Percentiles rank a stretch among this genome's conserved stretches.
Evolutionary conservation across 2,797 vertebrate species (phyloP).

Genomic region (Micropoecilia bifurca): DNA sequence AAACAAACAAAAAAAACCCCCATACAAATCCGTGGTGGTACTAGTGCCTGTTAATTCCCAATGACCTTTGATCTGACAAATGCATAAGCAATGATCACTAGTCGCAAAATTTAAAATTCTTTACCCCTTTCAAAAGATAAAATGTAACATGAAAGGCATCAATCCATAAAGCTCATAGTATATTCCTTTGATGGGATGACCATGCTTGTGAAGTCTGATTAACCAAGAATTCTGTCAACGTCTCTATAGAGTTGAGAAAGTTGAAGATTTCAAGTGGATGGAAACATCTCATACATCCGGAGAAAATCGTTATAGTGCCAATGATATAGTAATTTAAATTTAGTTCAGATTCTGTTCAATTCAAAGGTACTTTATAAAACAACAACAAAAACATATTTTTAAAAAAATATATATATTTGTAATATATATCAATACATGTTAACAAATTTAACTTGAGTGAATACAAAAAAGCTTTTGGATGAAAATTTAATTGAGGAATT

Average conservation of each 20-base stretch:
- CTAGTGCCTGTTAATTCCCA: background rate
- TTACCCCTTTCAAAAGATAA: background rate
- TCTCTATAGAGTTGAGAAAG: background rate
- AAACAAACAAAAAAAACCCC: background rate
- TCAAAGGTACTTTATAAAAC: background rate
- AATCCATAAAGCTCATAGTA: background rate
- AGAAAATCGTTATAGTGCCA: background rate
- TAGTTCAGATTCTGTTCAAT: background rate
- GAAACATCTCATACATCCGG: background rate
- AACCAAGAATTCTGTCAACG: background rate
- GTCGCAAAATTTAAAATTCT: background rate
- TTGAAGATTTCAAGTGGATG: constrained; percentile 1
- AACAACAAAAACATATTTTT: background rate
- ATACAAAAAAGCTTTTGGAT: background rate
- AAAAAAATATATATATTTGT: too few relatives aligned
- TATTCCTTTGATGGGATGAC: background rate
- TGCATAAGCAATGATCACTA: background rate
- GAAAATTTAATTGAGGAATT: background rate
- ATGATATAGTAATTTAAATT: background rate
- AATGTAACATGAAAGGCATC: background rate
- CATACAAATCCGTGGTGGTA: background rate
- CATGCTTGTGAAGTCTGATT: background rate
- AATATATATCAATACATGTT: background rate
- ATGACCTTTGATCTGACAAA: background rate
- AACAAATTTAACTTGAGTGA: background rate